phyloP scores from a whole-genome alignment of 1,140 invertebrate species.

The Phthorimaea operculella region DNA sequence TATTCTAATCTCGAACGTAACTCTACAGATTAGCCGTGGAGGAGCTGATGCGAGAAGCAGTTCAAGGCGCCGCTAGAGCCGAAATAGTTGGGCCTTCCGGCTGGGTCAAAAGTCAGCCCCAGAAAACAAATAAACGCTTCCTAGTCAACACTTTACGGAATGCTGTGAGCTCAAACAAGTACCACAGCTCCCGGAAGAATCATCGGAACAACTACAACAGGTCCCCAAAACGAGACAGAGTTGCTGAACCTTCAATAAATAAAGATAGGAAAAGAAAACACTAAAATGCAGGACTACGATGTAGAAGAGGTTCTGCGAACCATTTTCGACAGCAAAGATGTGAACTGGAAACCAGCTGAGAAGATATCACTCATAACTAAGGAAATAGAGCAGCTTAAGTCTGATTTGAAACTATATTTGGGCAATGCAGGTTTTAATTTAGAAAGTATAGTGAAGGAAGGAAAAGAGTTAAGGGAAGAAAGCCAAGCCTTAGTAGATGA shows the following conservation, averaged over 20 bases:
- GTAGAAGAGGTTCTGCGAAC: constrained; percentile 37
- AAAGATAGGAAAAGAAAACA: constrained; percentile 56
- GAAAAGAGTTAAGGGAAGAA: constrained; percentile 61
- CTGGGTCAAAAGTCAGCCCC: constrained; percentile 70
- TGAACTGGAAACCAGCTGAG: constrained; percentile 49
- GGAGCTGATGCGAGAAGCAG: constrained; percentile 72
- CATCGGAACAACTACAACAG: constrained; percentile 26
- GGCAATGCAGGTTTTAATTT: constrained; percentile 69
- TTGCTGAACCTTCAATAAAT: constrained; percentile 46
- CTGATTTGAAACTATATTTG: constrained; percentile 67
- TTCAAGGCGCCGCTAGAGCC: constrained; percentile 69
- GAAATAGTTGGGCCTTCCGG: constrained; percentile 73
- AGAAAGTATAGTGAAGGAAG: constrained; percentile 60
- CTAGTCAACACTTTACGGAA: constrained; percentile 63
- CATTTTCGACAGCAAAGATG: constrained; percentile 36
- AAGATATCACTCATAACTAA: constrained; percentile 68
- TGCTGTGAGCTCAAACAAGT: constrained; percentile 61
- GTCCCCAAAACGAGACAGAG: constrained; percentile 39
- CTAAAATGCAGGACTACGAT: constrained; percentile 50
- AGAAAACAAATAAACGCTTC: constrained; percentile 72
- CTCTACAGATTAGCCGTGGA: constrained; percentile 69
- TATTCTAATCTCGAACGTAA: constrained; percentile 2
- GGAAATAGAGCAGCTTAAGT: constrained; percentile 69
- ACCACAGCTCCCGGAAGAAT: constrained; percentile 31
- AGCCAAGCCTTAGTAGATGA: constrained; percentile 43